Conservation (phyloP, 35 echinoderm and acorn worm genomes). For the Heliocidaris tuberculata region DNA sequence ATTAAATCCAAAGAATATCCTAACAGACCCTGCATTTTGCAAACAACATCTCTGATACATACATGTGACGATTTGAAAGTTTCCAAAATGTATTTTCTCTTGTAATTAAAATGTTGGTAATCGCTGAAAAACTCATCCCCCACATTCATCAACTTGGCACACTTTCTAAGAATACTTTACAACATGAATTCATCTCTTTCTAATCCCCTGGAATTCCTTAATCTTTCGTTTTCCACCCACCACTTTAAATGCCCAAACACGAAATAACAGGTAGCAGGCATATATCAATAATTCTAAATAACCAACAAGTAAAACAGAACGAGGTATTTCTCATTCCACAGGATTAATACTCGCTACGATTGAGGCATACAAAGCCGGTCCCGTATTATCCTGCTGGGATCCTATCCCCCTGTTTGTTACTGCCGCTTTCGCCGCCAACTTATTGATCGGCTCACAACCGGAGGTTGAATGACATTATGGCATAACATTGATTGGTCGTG, state of each 20-base stretch:
- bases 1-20: too few relatives aligned
- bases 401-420: neutral
- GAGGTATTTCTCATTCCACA: neutral
- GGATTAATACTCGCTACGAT: neutral
- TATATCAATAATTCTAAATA: neutral
- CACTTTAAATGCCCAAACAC: neutral
- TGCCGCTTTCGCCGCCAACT: neutral
- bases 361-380: neutral
- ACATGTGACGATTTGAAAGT: too few relatives aligned
- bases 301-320: constrained; percentile 11
- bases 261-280: neutral
- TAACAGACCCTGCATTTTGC: too few relatives aligned
- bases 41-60: too few relatives aligned
- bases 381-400: neutral
- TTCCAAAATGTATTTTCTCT: too few relatives aligned
- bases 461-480: neutral
- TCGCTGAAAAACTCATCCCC: neutral
- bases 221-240: neutral
- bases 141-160: neutral
- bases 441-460: neutral
- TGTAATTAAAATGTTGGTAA: too few relatives aligned
- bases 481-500: neutral
- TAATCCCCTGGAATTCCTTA: neutral
- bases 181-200: neutral
- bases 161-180: neutral